phyloP scores from a whole-genome alignment of 2,888 invertebrate species.

The Apotomis turbidana region DNA sequence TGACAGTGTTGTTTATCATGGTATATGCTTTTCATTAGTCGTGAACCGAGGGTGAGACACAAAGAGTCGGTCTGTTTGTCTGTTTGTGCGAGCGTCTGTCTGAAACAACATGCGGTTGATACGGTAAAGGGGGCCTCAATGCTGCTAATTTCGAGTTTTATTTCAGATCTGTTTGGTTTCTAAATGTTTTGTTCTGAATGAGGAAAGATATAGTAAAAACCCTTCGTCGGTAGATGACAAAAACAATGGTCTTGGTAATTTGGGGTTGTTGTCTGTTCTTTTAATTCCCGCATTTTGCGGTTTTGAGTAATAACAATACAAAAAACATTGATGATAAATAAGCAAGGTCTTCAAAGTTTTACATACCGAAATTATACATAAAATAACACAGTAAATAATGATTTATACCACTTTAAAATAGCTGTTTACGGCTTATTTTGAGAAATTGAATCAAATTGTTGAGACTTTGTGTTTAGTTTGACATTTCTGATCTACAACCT shows the following conservation, averaged over 20 bases:
- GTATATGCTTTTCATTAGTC: conserved; percentile 66
- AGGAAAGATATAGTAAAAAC: conserved; percentile 5
- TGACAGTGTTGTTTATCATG: conserved; percentile 29
- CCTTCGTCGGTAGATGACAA: background rate
- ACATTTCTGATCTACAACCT: conserved; percentile 1
- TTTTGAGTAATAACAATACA: background rate
- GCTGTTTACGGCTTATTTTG: background rate
- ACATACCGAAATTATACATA: background rate
- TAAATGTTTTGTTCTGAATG: conserved; percentile 41
- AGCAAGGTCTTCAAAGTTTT: background rate
- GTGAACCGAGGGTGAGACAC: conserved; percentile 66
- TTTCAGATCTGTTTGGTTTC: conserved; percentile 19
- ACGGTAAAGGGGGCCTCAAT: conserved; percentile 59
- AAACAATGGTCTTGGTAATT: conserved; percentile 12
- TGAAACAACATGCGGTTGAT: conserved; percentile 76
- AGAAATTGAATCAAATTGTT: background rate
- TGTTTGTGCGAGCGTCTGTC: conserved; percentile 71
- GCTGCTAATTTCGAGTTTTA: conserved; percentile 35
- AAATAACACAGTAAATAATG: conserved; percentile 5
- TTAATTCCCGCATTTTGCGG: conserved; percentile 19
- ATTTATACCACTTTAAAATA: background rate
- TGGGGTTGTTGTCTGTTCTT: background rate
- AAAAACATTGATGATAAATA: background rate
- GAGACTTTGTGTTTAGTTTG: conserved; percentile 16
- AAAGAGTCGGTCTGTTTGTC: conserved; percentile 56